Percentiles rank a stretch among this genome's conserved stretches.
These are phyloP conservation scores for Probosciger aterrimus DNA, from an alignment of 2,113 vertebrate species.

Conservation along the genomic window DNA sequence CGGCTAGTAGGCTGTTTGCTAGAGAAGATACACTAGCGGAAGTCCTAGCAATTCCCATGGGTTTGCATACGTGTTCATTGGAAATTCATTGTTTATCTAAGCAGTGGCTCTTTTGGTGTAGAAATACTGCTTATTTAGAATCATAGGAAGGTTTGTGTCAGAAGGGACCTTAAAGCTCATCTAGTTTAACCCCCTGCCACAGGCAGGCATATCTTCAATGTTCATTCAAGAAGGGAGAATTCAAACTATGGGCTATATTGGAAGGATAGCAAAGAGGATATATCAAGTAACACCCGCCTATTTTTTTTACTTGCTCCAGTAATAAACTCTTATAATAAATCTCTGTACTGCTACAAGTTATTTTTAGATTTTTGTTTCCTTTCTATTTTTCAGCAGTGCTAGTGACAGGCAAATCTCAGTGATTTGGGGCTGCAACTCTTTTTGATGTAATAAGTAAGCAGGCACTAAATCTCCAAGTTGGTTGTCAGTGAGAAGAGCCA, in stretches of 20 bases:
- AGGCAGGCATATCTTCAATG: background rate
- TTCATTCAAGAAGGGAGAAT: background rate
- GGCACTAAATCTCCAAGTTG: background rate
- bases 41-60: accelerated
- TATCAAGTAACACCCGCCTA: background rate
- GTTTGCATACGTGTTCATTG: background rate
- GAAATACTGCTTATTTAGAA: background rate
- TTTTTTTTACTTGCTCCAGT: background rate
- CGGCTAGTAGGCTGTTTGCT: background rate
- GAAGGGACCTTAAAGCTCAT: background rate
- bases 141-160: background rate
- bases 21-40: background rate
- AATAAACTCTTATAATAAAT: background rate
- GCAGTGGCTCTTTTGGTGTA: background rate
- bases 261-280: background rate
- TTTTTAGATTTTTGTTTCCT: background rate
- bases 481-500: background rate
- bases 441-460: conserved; percentile 1
- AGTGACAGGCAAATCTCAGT: conserved; percentile 3
- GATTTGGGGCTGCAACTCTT: background rate
- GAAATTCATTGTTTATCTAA: background rate
- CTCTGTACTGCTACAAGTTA: background rate
- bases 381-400: background rate
- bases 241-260: background rate
- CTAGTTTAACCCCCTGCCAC: background rate